Evolutionary conservation across 2,113 vertebrate species (phyloP).

Genomic region (Nannospalax galili): DNA sequence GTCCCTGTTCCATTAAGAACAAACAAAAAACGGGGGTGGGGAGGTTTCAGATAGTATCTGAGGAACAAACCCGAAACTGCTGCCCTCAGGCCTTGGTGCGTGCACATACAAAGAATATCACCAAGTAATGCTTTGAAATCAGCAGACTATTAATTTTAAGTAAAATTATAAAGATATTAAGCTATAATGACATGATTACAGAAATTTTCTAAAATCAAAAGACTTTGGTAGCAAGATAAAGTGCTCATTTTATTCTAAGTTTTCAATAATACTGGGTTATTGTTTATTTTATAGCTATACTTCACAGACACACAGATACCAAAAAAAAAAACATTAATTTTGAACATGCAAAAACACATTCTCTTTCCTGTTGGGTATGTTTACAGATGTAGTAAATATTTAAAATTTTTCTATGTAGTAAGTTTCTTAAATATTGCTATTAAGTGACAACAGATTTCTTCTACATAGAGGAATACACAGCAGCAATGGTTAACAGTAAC

Average conservation of each 20-base stretch:
- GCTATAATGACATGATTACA: neutral
- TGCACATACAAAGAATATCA: neutral
- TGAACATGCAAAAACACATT: too few species aligned
- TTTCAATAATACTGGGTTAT: neutral
- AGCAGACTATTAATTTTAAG: neutral
- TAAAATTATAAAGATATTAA: constrained; percentile 27
- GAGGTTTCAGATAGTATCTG: too few species aligned
- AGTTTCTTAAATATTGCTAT: constrained; percentile 5
- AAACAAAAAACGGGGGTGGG: neutral
- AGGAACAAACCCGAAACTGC: neutral
- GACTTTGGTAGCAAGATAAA: neutral
- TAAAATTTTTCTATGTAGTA: neutral
- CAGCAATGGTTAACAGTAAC: neutral
- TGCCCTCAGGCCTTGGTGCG: too few species aligned
- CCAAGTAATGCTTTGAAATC: neutral
- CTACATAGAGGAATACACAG: neutral
- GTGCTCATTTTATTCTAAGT: neutral
- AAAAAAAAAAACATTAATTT: neutral
- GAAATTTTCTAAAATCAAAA: constrained; percentile 8
- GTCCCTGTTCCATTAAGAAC: too few species aligned
- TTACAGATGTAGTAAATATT: neutral
- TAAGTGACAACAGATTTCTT: neutral
- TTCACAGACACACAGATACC: too few species aligned
- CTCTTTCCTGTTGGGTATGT: neutral
- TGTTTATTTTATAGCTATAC: too few species aligned